A percentile compares a stretch with the other conserved stretches of the same genome.
These are phyloP conservation scores for Boulengerochromis microlepis DNA, from an alignment of 2,113 vertebrate species.

Conservation along the genomic window DNA sequence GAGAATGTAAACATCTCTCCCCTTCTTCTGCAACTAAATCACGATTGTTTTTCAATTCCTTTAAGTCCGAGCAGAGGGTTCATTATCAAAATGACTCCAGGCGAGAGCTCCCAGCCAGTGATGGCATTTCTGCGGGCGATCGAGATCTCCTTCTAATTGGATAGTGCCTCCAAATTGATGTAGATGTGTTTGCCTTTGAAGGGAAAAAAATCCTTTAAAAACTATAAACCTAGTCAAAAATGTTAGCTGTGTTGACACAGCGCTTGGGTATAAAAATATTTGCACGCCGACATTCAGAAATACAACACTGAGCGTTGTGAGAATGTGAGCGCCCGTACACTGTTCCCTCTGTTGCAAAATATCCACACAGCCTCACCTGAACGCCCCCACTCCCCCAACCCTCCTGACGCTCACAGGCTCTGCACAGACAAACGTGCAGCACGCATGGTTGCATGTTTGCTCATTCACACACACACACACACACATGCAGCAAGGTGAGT, in stretches of 20 bases:
- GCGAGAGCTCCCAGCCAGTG: not conserved
- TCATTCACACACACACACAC: not conserved
- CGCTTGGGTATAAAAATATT: slow-evolving; percentile 71
- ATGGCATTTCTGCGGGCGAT: slow-evolving; percentile 28
- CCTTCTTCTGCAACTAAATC: not conserved
- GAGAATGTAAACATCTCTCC: not conserved
- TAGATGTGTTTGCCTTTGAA: slow-evolving; percentile 64
- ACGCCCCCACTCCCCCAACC: not conserved
- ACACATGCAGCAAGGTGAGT: slow-evolving; percentile 40
- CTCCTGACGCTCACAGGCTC: slow-evolving; percentile 10
- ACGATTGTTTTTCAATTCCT: not conserved
- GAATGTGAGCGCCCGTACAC: slow-evolving; percentile 61
- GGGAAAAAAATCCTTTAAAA: slow-evolving; percentile 52
- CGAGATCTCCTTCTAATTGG: slow-evolving; percentile 51
- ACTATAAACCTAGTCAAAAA: slow-evolving; percentile 65
- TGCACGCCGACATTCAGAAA: slow-evolving; percentile 55
- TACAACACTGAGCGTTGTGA: slow-evolving; percentile 64
- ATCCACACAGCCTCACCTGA: slow-evolving; percentile 60
- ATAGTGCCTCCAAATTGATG: slow-evolving; percentile 56
- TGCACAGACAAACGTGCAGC: slow-evolving; percentile 24
- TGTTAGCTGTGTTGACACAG: slow-evolving; percentile 64
- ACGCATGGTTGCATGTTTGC: slow-evolving; percentile 32
- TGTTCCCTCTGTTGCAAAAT: slow-evolving; percentile 69
- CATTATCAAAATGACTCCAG: not conserved
- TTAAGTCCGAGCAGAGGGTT: not conserved